These are phyloP conservation scores for Drosophila triauraria DNA, from an alignment of 1,140 invertebrate species.

Conservation along the genomic window DNA sequence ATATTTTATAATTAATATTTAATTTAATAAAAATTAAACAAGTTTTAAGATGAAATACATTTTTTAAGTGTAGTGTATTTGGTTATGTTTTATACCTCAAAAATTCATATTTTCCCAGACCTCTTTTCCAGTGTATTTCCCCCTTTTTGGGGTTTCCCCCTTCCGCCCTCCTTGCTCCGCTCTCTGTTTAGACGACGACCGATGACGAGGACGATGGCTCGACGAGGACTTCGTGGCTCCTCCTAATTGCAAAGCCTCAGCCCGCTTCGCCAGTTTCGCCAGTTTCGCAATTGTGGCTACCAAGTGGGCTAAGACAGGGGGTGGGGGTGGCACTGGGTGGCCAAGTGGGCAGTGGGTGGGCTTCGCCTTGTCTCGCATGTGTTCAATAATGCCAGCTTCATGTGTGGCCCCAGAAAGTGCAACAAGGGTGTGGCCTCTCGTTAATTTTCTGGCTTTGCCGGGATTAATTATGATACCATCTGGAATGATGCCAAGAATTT, in stretches of 20 bases:
- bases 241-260: constrained; percentile 80
- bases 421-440: constrained; percentile 51
- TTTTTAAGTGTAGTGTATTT: not conserved
- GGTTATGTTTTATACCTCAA: too few species aligned
- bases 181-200: constrained; percentile 52
- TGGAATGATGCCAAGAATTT: not conserved
- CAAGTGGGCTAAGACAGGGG: constrained; percentile 15
- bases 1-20: not conserved
- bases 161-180: not conserved
- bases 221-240: constrained; percentile 70
- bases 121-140: not conserved
- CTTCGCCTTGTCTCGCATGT: constrained; percentile 56
- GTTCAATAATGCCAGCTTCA: constrained; percentile 68
- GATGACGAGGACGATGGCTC: constrained; percentile 44
- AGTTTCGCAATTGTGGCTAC: constrained; percentile 66
- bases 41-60: not conserved
- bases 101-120: not conserved
- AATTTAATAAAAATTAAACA: not conserved
- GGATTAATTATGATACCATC: constrained; percentile 28
- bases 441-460: constrained; percentile 13
- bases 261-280: constrained; percentile 25
- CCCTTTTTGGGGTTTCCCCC: constrained; percentile 3
- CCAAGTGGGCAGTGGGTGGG: constrained; percentile 7
- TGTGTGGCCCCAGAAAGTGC: constrained; percentile 11
- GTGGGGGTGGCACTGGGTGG: not conserved